Evolutionary conservation across 2,113 vertebrate genomes (phyloP).

Genomic region (Ovibos moschatus): DNA sequence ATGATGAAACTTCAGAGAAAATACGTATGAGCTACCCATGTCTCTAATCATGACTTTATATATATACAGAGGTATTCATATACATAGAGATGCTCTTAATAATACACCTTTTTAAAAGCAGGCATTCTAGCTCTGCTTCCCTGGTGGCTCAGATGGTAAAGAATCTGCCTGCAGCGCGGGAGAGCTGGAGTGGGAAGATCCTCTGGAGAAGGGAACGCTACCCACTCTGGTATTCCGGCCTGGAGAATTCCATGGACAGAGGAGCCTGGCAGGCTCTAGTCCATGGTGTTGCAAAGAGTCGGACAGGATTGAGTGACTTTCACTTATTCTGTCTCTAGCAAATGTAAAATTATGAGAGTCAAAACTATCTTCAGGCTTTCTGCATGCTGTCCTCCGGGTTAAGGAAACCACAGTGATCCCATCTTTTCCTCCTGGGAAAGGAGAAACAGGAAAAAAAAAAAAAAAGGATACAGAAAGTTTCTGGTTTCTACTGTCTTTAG

Average conservation of each 20-base stretch:
- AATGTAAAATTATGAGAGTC: not conserved
- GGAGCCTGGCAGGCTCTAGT: not conserved
- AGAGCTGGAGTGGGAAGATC: not conserved
- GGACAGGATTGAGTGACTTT: not conserved
- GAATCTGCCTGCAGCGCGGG: fast-evolving
- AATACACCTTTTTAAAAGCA: not conserved
- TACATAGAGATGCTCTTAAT: not conserved
- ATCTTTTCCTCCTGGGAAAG: not conserved
- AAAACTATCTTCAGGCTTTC: not conserved
- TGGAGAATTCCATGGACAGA: not conserved
- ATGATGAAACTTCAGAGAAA: not conserved
- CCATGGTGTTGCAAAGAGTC: not conserved
- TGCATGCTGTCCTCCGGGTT: not conserved
- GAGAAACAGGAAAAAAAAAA: not conserved
- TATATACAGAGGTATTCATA: not conserved
- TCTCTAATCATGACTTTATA: not conserved
- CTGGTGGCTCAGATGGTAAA: not conserved
- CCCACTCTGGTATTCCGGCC: not conserved
- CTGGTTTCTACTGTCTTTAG: not conserved
- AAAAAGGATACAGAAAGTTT: not conserved
- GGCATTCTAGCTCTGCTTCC: not conserved
- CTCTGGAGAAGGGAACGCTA: not conserved
- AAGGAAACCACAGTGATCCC: not conserved
- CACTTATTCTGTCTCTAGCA: not conserved
- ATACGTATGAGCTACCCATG: not conserved